Evolutionary conservation across 2,888 invertebrate genomes (phyloP).

Genomic region (Meteorus cinctellus): DNA sequence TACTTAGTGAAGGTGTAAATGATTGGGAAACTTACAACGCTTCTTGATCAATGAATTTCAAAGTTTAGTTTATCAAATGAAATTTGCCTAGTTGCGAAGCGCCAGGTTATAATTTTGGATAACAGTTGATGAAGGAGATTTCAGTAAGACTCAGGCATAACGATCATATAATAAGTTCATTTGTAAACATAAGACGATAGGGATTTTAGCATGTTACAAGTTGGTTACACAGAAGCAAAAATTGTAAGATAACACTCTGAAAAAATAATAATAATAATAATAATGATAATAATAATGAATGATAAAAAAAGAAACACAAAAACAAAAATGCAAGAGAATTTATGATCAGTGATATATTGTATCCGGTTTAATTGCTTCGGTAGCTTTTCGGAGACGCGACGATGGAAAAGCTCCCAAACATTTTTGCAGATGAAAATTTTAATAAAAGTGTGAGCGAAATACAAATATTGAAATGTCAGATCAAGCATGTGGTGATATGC

Average conservation of each 20-base stretch:
- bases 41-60: slow-evolving; percentile 57
- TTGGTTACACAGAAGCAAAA: not conserved
- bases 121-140: slow-evolving; percentile 50
- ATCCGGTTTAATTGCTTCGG: slow-evolving; percentile 57
- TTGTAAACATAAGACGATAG: slow-evolving; percentile 66
- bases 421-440: slow-evolving; percentile 12
- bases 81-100: slow-evolving; percentile 47
- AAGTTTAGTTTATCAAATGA: slow-evolving; percentile 72
- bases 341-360: slow-evolving; percentile 48
- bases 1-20: slow-evolving; percentile 61
- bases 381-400: slow-evolving; percentile 47
- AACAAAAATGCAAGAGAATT: slow-evolving; percentile 30
- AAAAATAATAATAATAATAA: slow-evolving; percentile 34
- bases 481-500: slow-evolving; percentile 25
- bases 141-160: slow-evolving; percentile 45
- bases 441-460: slow-evolving; percentile 38
- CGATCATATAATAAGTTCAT: slow-evolving; percentile 60
- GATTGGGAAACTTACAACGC: slow-evolving; percentile 55
- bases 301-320: too few species aligned
- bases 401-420: not conserved
- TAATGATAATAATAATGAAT: slow-evolving; percentile 27
- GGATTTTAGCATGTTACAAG: slow-evolving; percentile 61
- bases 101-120: slow-evolving; percentile 55
- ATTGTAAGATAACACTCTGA: slow-evolving; percentile 54
- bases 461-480: slow-evolving; percentile 26